These are phyloP conservation scores for Orientallactaga sibirica DNA, from an alignment of 2,797 vertebrate genomes.

Conservation along the genomic window DNA sequence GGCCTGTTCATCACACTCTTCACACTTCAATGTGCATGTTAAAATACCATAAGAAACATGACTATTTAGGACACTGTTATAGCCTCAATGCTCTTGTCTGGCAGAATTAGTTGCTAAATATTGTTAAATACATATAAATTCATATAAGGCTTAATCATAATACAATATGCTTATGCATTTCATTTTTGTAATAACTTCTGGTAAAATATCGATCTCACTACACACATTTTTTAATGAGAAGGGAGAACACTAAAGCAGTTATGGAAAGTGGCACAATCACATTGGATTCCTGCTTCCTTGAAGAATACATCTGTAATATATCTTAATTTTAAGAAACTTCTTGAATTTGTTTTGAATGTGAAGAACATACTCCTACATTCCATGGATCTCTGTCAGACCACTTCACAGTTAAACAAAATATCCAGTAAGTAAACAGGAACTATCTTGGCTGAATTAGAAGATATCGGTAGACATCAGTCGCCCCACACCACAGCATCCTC, in stretches of 20 bases:
- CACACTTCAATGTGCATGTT: neutral
- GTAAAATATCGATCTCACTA: conserved; percentile 15
- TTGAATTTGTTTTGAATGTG: conserved; percentile 46
- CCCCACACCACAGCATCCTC: neutral
- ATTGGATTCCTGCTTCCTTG: neutral
- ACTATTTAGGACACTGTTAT: neutral
- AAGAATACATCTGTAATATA: neutral
- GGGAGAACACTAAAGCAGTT: neutral
- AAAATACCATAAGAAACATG: neutral
- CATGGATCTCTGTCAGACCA: neutral
- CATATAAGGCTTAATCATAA: neutral
- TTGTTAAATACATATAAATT: conserved; percentile 25
- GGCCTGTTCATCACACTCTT: neutral
- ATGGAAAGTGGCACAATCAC: neutral
- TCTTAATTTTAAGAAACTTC: conserved; percentile 35
- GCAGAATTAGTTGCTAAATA: conserved; percentile 30
- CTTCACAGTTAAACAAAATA: conserved; percentile 8
- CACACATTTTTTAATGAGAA: conserved; percentile 1
- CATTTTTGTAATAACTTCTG: neutral
- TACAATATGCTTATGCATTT: conserved; percentile 11
- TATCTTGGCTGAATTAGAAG: neutral
- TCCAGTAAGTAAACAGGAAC: neutral
- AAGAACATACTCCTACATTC: neutral
- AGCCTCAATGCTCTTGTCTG: neutral
- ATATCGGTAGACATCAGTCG: neutral